Evolutionary conservation across 2,797 vertebrate species (phyloP), one percentile per base, ranked within the genome.

Genomic region (Acipenser transmontanus): DNA sequence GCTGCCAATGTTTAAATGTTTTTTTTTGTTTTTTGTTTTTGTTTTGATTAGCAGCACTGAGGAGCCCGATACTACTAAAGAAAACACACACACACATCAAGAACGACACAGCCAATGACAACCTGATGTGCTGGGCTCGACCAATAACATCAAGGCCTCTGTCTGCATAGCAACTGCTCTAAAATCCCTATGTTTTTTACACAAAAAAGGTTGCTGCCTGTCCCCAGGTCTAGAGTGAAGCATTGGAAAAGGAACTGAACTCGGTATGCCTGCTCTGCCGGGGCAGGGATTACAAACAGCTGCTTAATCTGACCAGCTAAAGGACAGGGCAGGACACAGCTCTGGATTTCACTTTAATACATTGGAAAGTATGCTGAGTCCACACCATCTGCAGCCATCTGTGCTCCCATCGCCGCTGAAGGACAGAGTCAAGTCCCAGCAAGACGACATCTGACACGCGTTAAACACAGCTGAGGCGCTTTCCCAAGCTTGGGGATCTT

Each of bases 251-350:
- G 17, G 47, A 17, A 61, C 17, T 7, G 60, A 12, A 61, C 60
- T 47, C 4, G 2, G 17, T 61, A 17, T 59, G 76, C 61, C 74
- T 65, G 73, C 78, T 82, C 72, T 75, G 77, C 73, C 77, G 73
- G 78, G 70, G 12, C 56, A 75, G 77, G 85, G 88, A 91, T 91
- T 89, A 89, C 71, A 71, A 80, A 86, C 88, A 89, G 84, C 84
- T 91, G 88, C 88, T 88, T 90, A 89, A 89, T 89, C 87, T 88
- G 83, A 83, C 81, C 80, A 80, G 86, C 83, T 82, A 82, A 84
- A 85, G 84, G 77, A 83, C 71, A 68, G 64, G 68, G 75, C 65
- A 69, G 64, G 59, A 68, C 60, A 66, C 62, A 20, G 72, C 80
- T 72, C 74, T 77, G 82, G 80, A 86, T 89, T 86, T 82, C 70